Evolutionary conservation across 2,113 vertebrate genomes (phyloP).

Genomic region (Nothobranchius kuhntae): DNA sequence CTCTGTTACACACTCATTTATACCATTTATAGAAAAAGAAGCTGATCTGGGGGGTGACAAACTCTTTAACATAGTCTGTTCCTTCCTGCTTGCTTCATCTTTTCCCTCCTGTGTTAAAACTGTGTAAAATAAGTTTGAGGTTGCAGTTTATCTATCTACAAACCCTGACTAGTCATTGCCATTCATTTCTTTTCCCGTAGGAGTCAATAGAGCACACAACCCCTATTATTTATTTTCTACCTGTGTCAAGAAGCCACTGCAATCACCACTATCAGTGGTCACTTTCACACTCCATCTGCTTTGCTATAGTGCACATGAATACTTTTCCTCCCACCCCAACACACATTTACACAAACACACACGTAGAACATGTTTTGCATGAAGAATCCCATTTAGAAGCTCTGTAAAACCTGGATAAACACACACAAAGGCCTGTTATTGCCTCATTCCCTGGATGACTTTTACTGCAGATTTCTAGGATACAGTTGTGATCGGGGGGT

Average conservation of each 20-base stretch:
- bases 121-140: conserved; percentile 6
- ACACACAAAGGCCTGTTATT: conserved; percentile 25
- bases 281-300: conserved; percentile 37
- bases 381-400: conserved; percentile 13
- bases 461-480: conserved; percentile 25
- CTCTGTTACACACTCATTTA: too few species aligned
- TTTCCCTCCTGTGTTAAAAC: neutral
- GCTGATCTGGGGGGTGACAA: too few species aligned
- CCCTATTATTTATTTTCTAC: conserved; percentile 41
- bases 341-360: conserved; percentile 7
- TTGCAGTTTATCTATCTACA: conserved; percentile 12
- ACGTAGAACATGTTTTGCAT: conserved; percentile 17
- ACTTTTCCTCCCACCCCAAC: neutral
- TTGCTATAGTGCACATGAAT: conserved; percentile 2
- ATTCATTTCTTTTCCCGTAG: conserved; percentile 27
- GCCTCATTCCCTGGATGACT: conserved; percentile 18
- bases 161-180: conserved; percentile 10
- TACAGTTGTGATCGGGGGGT: conserved; percentile 29
- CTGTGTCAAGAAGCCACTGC: conserved; percentile 44
- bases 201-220: conserved; percentile 38
- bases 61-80: too few species aligned
- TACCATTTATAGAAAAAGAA: too few species aligned
- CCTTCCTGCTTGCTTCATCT: too few species aligned
- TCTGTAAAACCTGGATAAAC: conserved; percentile 17
- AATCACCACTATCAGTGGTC: conserved; percentile 24